phyloP scores from a whole-genome alignment of 2,797 vertebrate genomes.

The Benthosema pterotum region DNA sequence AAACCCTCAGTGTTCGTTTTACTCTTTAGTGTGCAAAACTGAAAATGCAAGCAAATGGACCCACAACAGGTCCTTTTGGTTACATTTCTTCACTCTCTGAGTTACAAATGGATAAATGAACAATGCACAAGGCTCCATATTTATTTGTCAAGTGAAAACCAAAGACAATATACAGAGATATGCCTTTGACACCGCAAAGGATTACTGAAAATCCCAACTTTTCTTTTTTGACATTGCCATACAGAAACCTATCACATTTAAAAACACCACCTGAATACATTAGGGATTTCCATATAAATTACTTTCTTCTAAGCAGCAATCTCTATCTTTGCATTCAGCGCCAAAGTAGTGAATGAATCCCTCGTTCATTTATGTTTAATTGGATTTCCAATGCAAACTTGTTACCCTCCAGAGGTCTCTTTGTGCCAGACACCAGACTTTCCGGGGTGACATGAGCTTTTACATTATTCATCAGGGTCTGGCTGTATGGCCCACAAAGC shows the following conservation, averaged over 20 bases:
- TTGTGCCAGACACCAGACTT: conserved; percentile 50
- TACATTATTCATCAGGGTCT: conserved; percentile 67
- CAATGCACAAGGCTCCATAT: too few species aligned
- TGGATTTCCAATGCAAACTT: conserved; percentile 67
- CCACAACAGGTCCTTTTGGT: too few species aligned
- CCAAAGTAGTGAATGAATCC: conserved; percentile 56
- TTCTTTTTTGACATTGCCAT: conserved; percentile 6
- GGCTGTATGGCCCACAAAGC: conserved; percentile 33
- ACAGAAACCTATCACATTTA: conserved; percentile 12
- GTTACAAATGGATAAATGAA: too few species aligned
- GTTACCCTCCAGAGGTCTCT: conserved; percentile 56
- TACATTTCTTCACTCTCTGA: too few species aligned
- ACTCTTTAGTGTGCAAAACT: too few species aligned
- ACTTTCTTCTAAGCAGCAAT: conserved; percentile 38
- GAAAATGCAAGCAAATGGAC: too few species aligned
- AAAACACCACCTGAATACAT: conserved; percentile 44
- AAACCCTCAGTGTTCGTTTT: too few species aligned
- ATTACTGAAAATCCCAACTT: background rate
- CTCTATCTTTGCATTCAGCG: conserved; percentile 43
- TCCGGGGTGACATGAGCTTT: conserved; percentile 59
- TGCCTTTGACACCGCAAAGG: too few species aligned
- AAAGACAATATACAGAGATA: too few species aligned
- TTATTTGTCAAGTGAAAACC: too few species aligned
- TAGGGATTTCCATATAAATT: conserved; percentile 69
- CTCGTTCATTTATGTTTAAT: conserved; percentile 72